Conservation (phyloP, 1,140 invertebrate species). For the Saccostrea cuccullata region DNA sequence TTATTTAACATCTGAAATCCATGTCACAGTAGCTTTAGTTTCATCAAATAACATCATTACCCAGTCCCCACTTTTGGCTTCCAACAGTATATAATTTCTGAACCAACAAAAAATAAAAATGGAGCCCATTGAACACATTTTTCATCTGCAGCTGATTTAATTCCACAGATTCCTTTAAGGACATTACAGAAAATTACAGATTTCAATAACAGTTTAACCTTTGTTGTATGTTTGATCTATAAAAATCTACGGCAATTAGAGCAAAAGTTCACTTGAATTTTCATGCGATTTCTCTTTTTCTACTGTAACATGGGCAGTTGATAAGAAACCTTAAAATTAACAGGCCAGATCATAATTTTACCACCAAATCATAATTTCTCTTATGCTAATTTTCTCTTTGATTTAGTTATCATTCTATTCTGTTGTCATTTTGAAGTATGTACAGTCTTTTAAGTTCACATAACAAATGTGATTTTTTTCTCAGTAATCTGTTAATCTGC, state of each 20-base stretch:
- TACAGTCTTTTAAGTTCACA: too few species aligned
- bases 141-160: not conserved
- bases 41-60: not conserved
- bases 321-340: too few species aligned
- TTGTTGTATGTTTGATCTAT: not conserved
- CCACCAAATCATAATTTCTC: too few species aligned
- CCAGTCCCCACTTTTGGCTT: not conserved
- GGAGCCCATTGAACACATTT: not conserved
- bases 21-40: not conserved
- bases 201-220: constrained; percentile 12
- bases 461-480: too few species aligned
- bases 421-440: too few species aligned
- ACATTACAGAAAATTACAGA: not conserved
- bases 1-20: not conserved
- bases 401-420: too few species aligned
- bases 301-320: not conserved
- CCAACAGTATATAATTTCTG: not conserved
- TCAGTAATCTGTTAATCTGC: too few species aligned
- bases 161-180: not conserved
- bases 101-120: not conserved
- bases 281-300: constrained; percentile 12
- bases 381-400: too few species aligned
- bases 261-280: not conserved
- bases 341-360: too few species aligned
- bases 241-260: not conserved